phyloP scores from a whole-genome alignment of 2,797 vertebrate genomes.

The Hydrophis major region DNA sequence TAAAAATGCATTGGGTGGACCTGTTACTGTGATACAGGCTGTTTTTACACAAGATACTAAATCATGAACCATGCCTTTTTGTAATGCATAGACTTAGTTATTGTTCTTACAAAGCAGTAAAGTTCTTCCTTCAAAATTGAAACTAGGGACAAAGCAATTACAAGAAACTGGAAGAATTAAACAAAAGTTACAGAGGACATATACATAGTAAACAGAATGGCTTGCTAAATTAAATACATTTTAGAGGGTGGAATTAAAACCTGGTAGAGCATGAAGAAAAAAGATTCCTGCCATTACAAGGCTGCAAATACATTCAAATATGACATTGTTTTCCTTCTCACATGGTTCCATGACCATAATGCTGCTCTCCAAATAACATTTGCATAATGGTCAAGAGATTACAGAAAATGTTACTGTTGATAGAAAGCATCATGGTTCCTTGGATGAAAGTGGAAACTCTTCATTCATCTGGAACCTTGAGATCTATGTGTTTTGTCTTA shows the following conservation, averaged over 20 bases:
- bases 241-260: conserved; percentile 70
- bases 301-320: conserved; percentile 45
- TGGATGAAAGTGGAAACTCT: not conserved
- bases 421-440: not conserved
- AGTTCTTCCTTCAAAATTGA: conserved; percentile 36
- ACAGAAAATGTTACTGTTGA: not conserved
- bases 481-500: not conserved
- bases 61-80: not conserved
- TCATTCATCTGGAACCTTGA: not conserved
- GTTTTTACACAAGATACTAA: not conserved
- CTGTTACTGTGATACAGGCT: not conserved
- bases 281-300: conserved; percentile 55
- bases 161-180: conserved; percentile 36
- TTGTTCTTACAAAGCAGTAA: not conserved
- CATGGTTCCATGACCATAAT: conserved; percentile 30
- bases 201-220: conserved; percentile 52
- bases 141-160: conserved; percentile 14
- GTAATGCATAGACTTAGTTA: not conserved
- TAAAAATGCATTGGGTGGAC: not conserved
- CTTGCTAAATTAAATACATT: conserved; percentile 60
- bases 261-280: conserved; percentile 58
- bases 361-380: conserved; percentile 12
- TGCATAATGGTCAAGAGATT: not conserved
- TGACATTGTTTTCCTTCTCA: conserved; percentile 30
- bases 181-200: conserved; percentile 45